Conservation (phyloP, 2,888 invertebrate species). For the Mellilla xanthometata region DNA sequence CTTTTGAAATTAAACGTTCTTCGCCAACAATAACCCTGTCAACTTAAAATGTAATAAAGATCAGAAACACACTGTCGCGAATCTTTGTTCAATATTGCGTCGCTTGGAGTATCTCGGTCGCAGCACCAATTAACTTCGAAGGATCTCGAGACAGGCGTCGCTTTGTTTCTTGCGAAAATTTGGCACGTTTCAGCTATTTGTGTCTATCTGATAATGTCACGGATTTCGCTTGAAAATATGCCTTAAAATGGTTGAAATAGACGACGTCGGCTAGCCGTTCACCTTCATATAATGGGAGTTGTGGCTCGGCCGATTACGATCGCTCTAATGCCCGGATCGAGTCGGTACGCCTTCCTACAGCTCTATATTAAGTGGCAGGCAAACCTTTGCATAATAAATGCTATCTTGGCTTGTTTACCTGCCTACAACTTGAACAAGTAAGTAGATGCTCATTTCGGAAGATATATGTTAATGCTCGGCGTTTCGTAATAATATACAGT, state of each 20-base stretch:
- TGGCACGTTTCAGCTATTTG: conserved; percentile 65
- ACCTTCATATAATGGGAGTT: conserved; percentile 8
- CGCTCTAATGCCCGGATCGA: conserved; percentile 15
- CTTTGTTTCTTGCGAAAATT: conserved; percentile 64
- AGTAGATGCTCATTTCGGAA: neutral
- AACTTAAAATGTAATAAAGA: conserved; percentile 14
- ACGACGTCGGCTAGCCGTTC: conserved; percentile 9
- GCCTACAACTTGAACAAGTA: neutral
- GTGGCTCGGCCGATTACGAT: conserved; percentile 8
- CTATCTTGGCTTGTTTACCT: neutral
- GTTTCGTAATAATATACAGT: too few relatives aligned
- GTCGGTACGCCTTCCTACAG: neutral
- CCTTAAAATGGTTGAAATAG: conserved; percentile 22
- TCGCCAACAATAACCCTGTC: conserved; percentile 9
- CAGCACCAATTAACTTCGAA: conserved; percentile 59
- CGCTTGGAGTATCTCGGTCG: conserved; percentile 50
- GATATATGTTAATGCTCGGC: neutral
- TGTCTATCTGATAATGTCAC: conserved; percentile 52
- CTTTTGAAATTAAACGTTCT: conserved; percentile 9
- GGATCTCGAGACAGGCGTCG: conserved; percentile 49
- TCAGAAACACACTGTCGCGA: conserved; percentile 26
- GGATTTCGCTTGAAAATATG: conserved; percentile 20
- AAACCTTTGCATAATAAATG: conserved; percentile 1
- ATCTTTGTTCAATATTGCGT: conserved; percentile 39
- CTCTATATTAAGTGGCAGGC: conserved; percentile 2